phyloP scores from a whole-genome alignment of 2,113 vertebrate species.

The Noctilio leporinus region DNA sequence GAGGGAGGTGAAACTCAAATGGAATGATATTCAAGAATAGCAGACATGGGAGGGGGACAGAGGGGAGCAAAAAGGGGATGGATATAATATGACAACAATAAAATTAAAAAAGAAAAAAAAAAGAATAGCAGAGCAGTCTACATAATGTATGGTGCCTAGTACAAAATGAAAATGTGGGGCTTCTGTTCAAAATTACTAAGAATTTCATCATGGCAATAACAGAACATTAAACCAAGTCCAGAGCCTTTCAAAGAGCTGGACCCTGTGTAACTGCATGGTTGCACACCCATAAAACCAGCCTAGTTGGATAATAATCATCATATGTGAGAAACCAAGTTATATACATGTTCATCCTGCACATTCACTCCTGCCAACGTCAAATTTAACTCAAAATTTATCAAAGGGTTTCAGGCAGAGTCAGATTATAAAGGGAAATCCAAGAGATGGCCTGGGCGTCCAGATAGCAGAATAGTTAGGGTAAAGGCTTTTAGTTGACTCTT shows the following conservation, averaged over 20 bases:
- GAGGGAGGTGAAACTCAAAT: neutral
- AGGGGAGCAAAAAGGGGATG: too few relatives aligned
- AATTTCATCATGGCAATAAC: neutral
- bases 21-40: neutral
- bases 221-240: neutral
- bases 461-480: neutral
- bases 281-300: neutral
- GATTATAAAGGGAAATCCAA: neutral
- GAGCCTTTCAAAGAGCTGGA: neutral
- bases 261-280: neutral
- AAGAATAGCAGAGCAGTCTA: neutral
- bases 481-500: neutral
- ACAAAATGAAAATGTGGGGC: neutral
- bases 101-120: too few relatives aligned
- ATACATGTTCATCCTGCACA: neutral
- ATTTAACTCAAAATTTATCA: neutral
- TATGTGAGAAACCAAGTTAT: neutral
- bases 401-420: neutral
- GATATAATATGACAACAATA: too few relatives aligned
- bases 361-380: neutral
- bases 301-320: neutral
- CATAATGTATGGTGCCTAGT: neutral
- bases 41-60: too few relatives aligned
- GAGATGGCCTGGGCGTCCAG: neutral
- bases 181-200: neutral